phyloP scores from a whole-genome alignment of 2,797 vertebrate genomes.

The Okamejei kenojei region DNA sequence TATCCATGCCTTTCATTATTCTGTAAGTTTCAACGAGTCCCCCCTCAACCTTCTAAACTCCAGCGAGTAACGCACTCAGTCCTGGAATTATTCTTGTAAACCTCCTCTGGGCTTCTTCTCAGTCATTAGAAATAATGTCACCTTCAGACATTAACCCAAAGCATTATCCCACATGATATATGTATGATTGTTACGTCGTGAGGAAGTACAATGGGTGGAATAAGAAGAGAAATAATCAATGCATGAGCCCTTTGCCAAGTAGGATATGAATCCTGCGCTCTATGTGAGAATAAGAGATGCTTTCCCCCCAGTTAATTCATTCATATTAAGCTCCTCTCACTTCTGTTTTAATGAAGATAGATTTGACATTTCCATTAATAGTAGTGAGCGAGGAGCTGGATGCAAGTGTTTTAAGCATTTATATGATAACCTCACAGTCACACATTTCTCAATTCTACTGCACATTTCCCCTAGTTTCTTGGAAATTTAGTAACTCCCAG shows the following conservation, averaged over 20 bases:
- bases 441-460: neutral
- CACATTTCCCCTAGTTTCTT: neutral
- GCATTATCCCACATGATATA: neutral
- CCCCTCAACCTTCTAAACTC: too few species aligned
- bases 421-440: neutral
- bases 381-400: neutral
- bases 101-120: too few species aligned
- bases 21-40: too few species aligned
- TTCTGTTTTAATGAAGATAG: neutral
- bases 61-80: too few species aligned
- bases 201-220: neutral
- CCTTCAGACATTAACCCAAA: neutral
- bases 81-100: too few species aligned
- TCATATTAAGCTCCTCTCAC: neutral
- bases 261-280: neutral
- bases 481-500: neutral
- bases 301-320: neutral
- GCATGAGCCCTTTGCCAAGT: neutral
- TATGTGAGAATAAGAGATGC: neutral
- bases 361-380: conserved; percentile 17
- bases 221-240: too few species aligned
- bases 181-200: neutral
- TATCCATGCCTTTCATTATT: too few species aligned
- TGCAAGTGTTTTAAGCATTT: neutral
- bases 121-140: neutral